Evolutionary conservation across 2,113 vertebrate species (phyloP).

Genomic region (Varanus salvator): DNA sequence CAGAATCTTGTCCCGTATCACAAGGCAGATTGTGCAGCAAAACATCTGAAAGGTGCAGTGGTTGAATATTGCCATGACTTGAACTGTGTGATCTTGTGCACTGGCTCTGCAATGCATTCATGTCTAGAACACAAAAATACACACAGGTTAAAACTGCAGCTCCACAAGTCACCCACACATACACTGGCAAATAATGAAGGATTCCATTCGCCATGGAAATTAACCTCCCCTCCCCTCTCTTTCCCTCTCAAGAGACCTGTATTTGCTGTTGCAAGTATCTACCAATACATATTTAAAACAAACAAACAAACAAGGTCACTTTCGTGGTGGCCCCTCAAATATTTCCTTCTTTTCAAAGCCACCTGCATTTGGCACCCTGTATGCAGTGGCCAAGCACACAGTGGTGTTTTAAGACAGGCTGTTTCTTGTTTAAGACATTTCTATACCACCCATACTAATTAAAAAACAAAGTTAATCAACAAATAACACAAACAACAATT

Average conservation of each 20-base stretch:
- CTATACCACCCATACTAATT: not conserved
- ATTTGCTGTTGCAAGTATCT: not conserved
- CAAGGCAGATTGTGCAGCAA: slow-evolving; percentile 64
- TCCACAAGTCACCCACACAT: not conserved
- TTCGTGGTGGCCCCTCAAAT: not conserved
- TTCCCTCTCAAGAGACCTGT: not conserved
- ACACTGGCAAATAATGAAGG: not conserved
- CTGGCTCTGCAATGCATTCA: slow-evolving; percentile 61
- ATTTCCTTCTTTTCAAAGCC: not conserved
- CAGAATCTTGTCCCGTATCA: slow-evolving; percentile 73
- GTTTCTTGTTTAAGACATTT: not conserved
- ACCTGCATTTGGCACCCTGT: not conserved
- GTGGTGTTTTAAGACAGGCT: not conserved
- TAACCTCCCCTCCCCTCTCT: not conserved
- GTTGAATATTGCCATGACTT: slow-evolving; percentile 49
- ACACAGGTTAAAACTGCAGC: slow-evolving; percentile 32
- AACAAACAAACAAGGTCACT: not conserved
- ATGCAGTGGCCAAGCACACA: not conserved
- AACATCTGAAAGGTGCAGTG: slow-evolving; percentile 42
- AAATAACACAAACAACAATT: not conserved
- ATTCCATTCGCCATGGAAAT: not conserved
- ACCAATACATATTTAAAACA: not conserved
- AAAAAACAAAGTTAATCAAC: not conserved
- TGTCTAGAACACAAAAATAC: slow-evolving; percentile 76
- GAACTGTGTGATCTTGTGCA: slow-evolving; percentile 31